Evolutionary conservation across 30 jellyfish, hydroid and myxozoan species (phyloP).

Genomic region (Aurelia sp.): DNA sequence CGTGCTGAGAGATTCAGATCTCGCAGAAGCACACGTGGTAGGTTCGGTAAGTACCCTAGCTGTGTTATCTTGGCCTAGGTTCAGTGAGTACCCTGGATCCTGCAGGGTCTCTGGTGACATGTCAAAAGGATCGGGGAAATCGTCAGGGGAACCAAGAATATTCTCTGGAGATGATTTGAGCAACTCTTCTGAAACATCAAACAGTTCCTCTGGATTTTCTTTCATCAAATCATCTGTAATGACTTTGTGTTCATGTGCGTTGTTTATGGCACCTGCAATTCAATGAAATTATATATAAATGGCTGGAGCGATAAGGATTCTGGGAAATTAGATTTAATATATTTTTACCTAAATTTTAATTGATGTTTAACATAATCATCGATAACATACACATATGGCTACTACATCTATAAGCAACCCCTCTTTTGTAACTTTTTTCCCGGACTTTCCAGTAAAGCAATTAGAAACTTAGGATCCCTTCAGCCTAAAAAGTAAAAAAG

Average conservation of each 20-base stretch:
- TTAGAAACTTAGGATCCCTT: too few species aligned
- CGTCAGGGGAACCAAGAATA: constrained; percentile 80
- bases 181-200: constrained; percentile 75
- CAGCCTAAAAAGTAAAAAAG: too few species aligned
- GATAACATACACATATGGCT: too few species aligned
- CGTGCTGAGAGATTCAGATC: constrained; percentile 82
- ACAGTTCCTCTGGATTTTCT: constrained; percentile 73
- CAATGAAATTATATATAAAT: too few species aligned
- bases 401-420: too few species aligned
- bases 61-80: constrained; percentile 26
- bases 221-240: constrained; percentile 60
- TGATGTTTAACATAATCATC: too few species aligned
- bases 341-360: too few species aligned
- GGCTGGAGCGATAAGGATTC: too few species aligned
- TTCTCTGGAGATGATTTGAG: constrained; percentile 79
- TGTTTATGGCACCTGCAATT: constrained; percentile 33
- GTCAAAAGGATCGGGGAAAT: constrained; percentile 60
- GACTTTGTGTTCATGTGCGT: constrained; percentile 11
- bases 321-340: too few species aligned
- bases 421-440: too few species aligned
- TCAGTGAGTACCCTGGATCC: constrained; percentile 48
- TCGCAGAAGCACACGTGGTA: constrained; percentile 87
- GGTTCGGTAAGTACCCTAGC: constrained; percentile 15
- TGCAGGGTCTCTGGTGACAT: constrained; percentile 52
- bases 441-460: too few species aligned